Conservation (phyloP, 2,113 vertebrate species). For the human region DNA sequence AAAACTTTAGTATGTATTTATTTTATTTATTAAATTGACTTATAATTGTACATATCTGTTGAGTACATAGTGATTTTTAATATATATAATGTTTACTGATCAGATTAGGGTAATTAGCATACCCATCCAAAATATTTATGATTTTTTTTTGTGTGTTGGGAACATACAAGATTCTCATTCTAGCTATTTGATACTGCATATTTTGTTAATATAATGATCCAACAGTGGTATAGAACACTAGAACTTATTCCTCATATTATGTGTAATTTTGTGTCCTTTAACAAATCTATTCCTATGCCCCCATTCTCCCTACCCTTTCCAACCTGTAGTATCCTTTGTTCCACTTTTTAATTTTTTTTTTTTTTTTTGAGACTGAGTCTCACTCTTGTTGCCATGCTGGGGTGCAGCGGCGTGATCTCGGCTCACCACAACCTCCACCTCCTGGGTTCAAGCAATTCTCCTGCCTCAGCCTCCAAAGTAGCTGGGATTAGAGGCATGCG, state of each 20-base stretch:
- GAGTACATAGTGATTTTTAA: neutral
- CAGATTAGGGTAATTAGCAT: neutral
- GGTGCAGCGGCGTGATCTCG: no score
- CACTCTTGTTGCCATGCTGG: no score
- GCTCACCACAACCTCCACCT: no score
- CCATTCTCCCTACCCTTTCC: neutral
- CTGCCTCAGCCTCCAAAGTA: no score
- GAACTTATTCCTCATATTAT: neutral
- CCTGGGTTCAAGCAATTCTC: no score
- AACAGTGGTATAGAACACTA: neutral
- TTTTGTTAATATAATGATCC: neutral
- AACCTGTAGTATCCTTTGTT: neutral
- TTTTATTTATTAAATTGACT: neutral
- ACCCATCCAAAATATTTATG: neutral
- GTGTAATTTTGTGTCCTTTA: neutral
- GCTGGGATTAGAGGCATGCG: no score
- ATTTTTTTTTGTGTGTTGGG: neutral
- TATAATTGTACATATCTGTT: neutral
- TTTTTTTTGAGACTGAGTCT: no score
- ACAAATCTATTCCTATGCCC: neutral
- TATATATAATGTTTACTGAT: neutral
- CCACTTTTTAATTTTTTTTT: neutral
- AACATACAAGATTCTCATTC: neutral
- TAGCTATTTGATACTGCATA: neutral
- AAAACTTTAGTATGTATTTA: neutral